Conservation (phyloP, 1,140 invertebrate species). For the Armadillidium nasatum region DNA sequence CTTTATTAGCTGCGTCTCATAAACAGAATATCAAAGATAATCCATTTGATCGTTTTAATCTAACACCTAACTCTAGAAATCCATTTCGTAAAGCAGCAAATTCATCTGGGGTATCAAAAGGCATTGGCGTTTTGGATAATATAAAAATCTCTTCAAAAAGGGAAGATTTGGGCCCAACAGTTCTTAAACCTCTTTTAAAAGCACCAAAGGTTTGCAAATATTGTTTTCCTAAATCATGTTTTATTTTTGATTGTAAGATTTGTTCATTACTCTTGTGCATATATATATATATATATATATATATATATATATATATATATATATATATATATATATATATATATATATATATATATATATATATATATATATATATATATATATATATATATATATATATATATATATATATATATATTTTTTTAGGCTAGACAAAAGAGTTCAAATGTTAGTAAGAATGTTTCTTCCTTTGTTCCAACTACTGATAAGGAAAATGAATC, state of each 20-base stretch:
- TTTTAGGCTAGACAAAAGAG: not conserved
- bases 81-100: constrained; percentile 31
- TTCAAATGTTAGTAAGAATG: not conserved
- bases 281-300: too few relatives aligned
- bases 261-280: not conserved
- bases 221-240: not conserved
- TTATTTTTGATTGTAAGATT: not conserved
- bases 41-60: not conserved
- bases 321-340: too few relatives aligned
- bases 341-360: too few relatives aligned
- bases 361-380: too few relatives aligned
- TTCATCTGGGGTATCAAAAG: constrained; percentile 6
- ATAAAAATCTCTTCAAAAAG: constrained; percentile 31
- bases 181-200: constrained; percentile 32
- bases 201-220: constrained; percentile 29
- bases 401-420: too few relatives aligned
- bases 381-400: too few relatives aligned
- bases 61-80: constrained; percentile 20
- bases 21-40: not conserved
- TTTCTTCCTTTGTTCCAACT: not conserved
- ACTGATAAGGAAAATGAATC: constrained; percentile 34
- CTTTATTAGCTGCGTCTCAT: constrained; percentile 14
- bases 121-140: constrained; percentile 35
- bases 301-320: too few relatives aligned
- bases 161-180: constrained; percentile 12